Evolutionary conservation across 2,113 vertebrate species (phyloP).

Genomic region (Enhydra lutris): DNA sequence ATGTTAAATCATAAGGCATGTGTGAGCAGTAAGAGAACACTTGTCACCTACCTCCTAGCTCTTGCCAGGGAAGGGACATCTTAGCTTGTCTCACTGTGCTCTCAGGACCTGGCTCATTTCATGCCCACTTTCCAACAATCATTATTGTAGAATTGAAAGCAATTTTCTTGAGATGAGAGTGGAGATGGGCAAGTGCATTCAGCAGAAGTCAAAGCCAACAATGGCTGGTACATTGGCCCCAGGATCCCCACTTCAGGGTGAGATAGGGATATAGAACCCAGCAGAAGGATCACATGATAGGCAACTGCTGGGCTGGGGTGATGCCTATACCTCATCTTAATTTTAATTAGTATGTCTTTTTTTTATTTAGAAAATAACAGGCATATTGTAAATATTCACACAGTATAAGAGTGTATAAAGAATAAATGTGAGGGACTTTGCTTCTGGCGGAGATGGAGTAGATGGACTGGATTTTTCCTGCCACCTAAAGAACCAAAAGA

Average conservation of each 20-base stretch:
- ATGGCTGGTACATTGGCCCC: accelerated
- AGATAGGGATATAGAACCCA: not conserved
- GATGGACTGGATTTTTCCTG: not conserved
- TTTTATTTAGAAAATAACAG: not conserved
- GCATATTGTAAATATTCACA: not conserved
- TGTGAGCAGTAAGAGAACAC: not conserved
- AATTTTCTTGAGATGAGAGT: constrained; percentile 18
- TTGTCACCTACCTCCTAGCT: not conserved
- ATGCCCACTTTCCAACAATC: not conserved
- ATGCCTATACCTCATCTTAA: not conserved
- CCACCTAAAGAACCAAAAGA: not conserved
- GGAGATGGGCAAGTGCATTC: not conserved
- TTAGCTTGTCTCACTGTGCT: not conserved
- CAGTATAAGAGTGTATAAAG: not conserved
- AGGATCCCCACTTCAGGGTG: not conserved
- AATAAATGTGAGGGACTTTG: not conserved
- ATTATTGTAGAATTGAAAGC: not conserved
- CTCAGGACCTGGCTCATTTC: not conserved
- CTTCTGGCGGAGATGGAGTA: not conserved
- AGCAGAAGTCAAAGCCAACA: not conserved
- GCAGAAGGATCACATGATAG: not conserved
- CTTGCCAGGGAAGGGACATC: not conserved
- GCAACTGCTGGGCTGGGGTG: not conserved
- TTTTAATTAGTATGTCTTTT: not conserved
- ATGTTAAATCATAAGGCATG: not conserved